Conservation (phyloP, 1,140 invertebrate species). For the Trichogramma pretiosum region DNA sequence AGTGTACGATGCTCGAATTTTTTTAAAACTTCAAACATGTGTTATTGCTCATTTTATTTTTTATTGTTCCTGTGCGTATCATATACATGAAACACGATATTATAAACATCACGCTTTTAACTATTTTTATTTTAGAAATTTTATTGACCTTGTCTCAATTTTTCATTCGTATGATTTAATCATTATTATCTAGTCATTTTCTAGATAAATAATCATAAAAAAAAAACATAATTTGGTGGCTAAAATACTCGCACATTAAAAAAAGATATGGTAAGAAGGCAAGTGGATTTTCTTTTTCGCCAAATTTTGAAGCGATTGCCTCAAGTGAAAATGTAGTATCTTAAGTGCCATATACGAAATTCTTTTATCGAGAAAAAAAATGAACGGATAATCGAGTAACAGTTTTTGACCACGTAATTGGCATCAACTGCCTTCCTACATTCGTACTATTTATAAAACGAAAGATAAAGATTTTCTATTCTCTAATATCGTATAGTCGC, state of each 20-base stretch:
- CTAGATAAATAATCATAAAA: slow-evolving; percentile 18
- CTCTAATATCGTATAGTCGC: no score
- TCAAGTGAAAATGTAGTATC: no score
- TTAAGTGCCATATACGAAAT: slow-evolving; percentile 20
- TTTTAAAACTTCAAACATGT: slow-evolving; percentile 4
- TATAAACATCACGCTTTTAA: no score
- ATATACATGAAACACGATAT: no score
- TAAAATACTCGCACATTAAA: no score
- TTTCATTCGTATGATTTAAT: background rate
- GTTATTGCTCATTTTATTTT: slow-evolving; percentile 8
- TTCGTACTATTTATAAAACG: slow-evolving; percentile 3
- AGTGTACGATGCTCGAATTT: no score
- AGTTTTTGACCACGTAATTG: background rate
- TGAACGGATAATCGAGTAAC: slow-evolving; percentile 1
- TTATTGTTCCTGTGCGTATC: background rate
- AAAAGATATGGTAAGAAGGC: no score
- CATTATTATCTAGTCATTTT: slow-evolving; percentile 16
- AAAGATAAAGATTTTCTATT: slow-evolving; percentile 9
- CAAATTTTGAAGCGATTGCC: no score
- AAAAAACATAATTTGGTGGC: no score
- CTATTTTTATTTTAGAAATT: no score
- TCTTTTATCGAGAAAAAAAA: background rate
- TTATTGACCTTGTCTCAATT: no score
- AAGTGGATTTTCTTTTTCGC: no score
- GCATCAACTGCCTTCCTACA: slow-evolving; percentile 8